Evolutionary conservation across 2,797 vertebrate genomes (phyloP), one percentile per base, ranked within the genome.

Genomic region (Chromobotia macracanthus): DNA sequence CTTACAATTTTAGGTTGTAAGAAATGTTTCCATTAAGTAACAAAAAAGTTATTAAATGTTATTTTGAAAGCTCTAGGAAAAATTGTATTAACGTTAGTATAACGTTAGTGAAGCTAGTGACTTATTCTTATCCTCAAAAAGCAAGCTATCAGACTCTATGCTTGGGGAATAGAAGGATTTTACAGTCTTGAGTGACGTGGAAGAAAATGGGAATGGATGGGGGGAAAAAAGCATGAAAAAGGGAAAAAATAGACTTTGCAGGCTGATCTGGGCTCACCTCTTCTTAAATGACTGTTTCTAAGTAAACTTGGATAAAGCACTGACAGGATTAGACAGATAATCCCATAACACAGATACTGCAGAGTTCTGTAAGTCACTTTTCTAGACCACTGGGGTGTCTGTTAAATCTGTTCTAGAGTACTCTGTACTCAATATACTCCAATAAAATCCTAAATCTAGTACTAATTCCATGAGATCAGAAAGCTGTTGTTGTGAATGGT

Each of bases 301-400:
- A 48, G 75, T 78, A 85, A 83, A 77, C 71, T 53, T 77, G 66
- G 78, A 84, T 81, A 70, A 67, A 74, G 61, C 60, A 72, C 44
- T 75, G 65, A 67, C 70, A 81, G 85, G 84, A 87, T 87, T 69
- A 87, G 74, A 64, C 41, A 71, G 83, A 88, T 91, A 87, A 91
- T 90, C 86, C 86, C 81, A 35, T 83, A 81, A 85, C 35, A 28
- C 70, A 81, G 78, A 82, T 80, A 83, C 60, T 77, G 64, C 82
- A 41, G 35, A 61, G 67, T 35, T 79, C 68, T 63, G 56, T 38
- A 64, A 71, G 13, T 63, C 56, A 72, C 74, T 73, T 64, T 16
- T 77, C n/a, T 70, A 38, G 68, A 56, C 35, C 60, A 63, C 50
- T 64, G 53, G 60, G 41, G 31, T 77, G 58, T 18, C 21, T 53